Base-by-base conservation (phyloP, 1,140 invertebrate species). In the Brachionus sp. region DNA sequence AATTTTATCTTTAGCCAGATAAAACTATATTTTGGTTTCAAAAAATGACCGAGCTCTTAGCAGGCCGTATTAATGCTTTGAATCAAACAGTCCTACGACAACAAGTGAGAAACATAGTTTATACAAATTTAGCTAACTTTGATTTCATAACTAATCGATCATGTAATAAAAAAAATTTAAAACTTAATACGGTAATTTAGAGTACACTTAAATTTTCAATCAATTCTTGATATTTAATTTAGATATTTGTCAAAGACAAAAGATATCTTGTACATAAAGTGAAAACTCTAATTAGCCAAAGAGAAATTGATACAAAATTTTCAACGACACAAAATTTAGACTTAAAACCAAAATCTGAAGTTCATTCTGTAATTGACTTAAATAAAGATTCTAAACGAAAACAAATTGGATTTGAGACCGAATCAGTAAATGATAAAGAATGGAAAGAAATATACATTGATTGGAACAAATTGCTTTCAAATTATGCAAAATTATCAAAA, bases 401-500 rank as follows among this genome's bases (percentile, higher is more conserved):
- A 13, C 46, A 80, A 66, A 62, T 80, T 9, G 77, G 77, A 3
- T 78, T 78, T 16, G 75, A 78, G 25, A 80, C 77, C 10, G 50
- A 80, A 12, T 80, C 77, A 13, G 35, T 80, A 35, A 39, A 2
- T 16, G 77, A 80, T 37, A 80, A 33, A 7, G 50, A 80, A 80
- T 80, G 77, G 77, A 80, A 62, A 64, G 19, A 57, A 13, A 80
- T 80, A n/a, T n/a, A 5, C 7, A 62, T 80, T 44, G 77, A 80
- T 12, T 80, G 33, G n/a, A 62, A 66, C 12, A 57, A 80, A 35
- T 23, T 80, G 25, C 50, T 62, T 3, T n/a, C 35, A 13, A 62
- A 80, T 66, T 80, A 80, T 80, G 19, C 77, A 7, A 80, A 80
- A 44, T 80, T 80, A 37, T 80, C 77, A 5, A 80, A 80, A 44